Conservation (phyloP, 2,797 vertebrate species). For the Pseudochromis fuscus region DNA sequence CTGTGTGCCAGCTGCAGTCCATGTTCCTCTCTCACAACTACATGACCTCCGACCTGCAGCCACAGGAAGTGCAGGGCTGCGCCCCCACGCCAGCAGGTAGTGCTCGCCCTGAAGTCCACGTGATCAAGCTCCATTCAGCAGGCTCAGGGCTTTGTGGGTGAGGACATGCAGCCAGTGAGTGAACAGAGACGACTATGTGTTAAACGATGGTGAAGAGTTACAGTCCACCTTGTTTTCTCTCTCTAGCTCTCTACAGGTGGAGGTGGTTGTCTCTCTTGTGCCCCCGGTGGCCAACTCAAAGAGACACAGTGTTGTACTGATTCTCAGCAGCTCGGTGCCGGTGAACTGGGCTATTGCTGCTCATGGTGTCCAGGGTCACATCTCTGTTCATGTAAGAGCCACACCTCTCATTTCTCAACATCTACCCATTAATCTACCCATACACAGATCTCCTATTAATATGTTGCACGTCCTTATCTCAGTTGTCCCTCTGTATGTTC, state of each 20-base stretch:
- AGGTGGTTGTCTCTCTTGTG: constrained; percentile 82
- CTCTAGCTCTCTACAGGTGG: constrained; percentile 80
- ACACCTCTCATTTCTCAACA: not conserved
- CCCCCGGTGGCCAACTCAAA: constrained; percentile 57
- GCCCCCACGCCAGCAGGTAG: not conserved
- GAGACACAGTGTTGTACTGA: constrained; percentile 74
- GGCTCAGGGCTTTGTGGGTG: constrained; percentile 83
- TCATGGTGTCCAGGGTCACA: constrained; percentile 75
- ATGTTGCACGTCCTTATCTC: too few relatives aligned
- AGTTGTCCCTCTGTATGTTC: too few relatives aligned
- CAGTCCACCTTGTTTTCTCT: constrained; percentile 6
- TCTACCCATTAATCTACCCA: not conserved
- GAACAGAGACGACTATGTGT: not conserved
- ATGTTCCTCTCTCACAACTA: constrained; percentile 83
- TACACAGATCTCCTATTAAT: not conserved
- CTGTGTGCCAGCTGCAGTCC: constrained; percentile 79
- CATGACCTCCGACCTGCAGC: constrained; percentile 82
- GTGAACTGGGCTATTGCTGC: constrained; percentile 84
- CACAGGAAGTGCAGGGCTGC: constrained; percentile 81
- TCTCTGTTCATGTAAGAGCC: constrained; percentile 80
- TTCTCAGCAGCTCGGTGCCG: constrained; percentile 82
- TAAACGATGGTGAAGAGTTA: too few relatives aligned
- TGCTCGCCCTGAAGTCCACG: constrained; percentile 77
- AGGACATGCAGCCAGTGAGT: constrained; percentile 36
- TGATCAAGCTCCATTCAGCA: constrained; percentile 82